A percentile compares a stretch with the other conserved stretches of the same genome.
phyloP scores from a whole-genome alignment of 2,797 vertebrate species.

The Lacerta viridis region DNA sequence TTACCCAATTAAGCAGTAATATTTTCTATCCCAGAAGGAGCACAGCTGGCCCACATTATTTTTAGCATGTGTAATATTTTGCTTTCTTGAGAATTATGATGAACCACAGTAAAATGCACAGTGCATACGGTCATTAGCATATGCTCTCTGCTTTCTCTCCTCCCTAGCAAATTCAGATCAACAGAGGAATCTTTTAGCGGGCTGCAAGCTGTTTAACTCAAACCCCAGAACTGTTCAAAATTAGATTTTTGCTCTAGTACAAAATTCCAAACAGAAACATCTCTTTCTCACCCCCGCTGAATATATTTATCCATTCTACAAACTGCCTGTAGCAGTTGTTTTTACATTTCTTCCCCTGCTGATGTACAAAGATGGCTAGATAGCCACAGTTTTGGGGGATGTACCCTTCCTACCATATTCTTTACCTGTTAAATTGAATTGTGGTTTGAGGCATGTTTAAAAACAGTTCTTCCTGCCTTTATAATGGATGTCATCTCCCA shows the following conservation, averaged over 20 bases:
- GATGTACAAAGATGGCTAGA: background rate
- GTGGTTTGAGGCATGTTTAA: constrained; percentile 15
- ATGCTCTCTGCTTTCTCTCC: constrained; percentile 3
- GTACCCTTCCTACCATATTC: background rate
- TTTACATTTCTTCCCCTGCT: constrained; percentile 39
- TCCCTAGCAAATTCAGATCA: constrained; percentile 36
- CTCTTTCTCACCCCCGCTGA: background rate
- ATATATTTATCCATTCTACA: background rate
- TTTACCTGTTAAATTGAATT: constrained; percentile 43
- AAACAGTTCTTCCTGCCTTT: constrained; percentile 30
- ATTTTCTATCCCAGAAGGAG: background rate
- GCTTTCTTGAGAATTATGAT: background rate
- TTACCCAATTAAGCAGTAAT: constrained; percentile 23
- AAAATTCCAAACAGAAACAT: constrained; percentile 28
- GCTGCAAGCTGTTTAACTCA: constrained; percentile 14
- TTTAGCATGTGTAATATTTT: constrained; percentile 32
- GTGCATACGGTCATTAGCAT: background rate
- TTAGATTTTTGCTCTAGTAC: constrained; percentile 15
- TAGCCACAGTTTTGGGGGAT: constrained; percentile 10
- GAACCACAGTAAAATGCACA: constrained; percentile 33
- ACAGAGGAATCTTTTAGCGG: constrained; percentile 13
- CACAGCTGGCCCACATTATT: constrained; percentile 28
- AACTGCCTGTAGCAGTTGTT: background rate
- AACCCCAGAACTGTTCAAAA: constrained; percentile 8
- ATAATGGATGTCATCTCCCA: constrained; percentile 38